Evolutionary conservation across 2,888 invertebrate genomes (phyloP).

Genomic region (Xestobium rufovillosum): DNA sequence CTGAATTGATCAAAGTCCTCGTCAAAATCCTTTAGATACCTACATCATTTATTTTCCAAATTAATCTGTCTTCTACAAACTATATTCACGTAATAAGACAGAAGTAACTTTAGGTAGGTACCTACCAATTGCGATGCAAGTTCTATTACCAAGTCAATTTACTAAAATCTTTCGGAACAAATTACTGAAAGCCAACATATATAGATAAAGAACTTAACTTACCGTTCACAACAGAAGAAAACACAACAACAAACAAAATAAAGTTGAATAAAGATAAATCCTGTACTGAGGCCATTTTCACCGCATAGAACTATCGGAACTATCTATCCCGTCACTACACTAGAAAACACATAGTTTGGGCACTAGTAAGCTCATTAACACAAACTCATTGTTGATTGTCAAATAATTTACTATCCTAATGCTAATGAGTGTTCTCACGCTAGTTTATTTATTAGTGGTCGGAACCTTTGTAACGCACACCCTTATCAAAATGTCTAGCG

Average conservation of each 20-base stretch:
- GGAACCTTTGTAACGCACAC: constrained; percentile 20
- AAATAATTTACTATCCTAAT: constrained; percentile 25
- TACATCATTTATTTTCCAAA: no score
- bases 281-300: constrained; percentile 23
- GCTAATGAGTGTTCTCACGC: constrained; percentile 28
- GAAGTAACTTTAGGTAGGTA: no score
- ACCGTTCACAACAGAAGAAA: constrained; percentile 15
- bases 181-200: no score
- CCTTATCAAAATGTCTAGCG: constrained; percentile 15
- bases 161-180: no score
- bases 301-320: constrained; percentile 24
- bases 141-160: no score
- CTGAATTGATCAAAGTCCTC: no score
- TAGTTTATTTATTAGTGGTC: constrained; percentile 19
- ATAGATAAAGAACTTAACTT: no score
- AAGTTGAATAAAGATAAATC: constrained; percentile 26
- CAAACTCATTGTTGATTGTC: constrained; percentile 25
- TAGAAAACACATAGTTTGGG: constrained; percentile 12
- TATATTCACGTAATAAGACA: no score
- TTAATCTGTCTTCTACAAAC: no score
- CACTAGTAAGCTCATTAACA: constrained; percentile 18
- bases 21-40: no score
- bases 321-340: constrained; percentile 24
- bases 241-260: constrained; percentile 19
- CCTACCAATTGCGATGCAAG: no score